phyloP scores from a whole-genome alignment of 2,113 vertebrate species.

The Ancistrus triradiatus region DNA sequence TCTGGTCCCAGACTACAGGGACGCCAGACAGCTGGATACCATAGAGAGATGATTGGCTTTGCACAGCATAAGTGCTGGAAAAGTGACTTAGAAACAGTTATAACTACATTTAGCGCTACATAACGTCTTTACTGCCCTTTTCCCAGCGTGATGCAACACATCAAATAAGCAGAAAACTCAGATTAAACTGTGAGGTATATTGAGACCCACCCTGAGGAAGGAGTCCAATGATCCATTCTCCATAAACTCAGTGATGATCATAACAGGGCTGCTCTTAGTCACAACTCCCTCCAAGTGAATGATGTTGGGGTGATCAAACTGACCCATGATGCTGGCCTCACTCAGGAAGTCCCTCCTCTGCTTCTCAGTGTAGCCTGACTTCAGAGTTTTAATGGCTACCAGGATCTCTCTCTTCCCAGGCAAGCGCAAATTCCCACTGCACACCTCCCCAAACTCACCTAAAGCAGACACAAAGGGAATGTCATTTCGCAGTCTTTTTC shows the following conservation, averaged over 20 bases:
- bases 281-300: constrained; percentile 93
- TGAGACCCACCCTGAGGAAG: constrained; percentile 79
- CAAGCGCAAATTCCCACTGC: constrained; percentile 90
- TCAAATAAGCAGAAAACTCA: not conserved
- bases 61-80: not conserved
- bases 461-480: not conserved
- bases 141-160: not conserved
- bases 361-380: constrained; percentile 84
- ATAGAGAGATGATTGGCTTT: not conserved
- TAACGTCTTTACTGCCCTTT: not conserved
- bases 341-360: constrained; percentile 84
- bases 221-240: constrained; percentile 94
- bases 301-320: constrained; percentile 92
- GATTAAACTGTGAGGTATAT: not conserved
- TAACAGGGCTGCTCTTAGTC: constrained; percentile 90
- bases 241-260: constrained; percentile 98
- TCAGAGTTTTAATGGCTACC: constrained; percentile 86
- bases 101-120: too few relatives aligned
- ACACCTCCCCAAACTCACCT: constrained; percentile 97
- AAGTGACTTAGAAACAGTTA: too few relatives aligned
- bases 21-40: constrained; percentile 15
- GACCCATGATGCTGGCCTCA: constrained; percentile 89
- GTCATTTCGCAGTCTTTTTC: too few relatives aligned
- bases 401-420: constrained; percentile 90
- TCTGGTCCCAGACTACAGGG: constrained; percentile 26